These are phyloP conservation scores for Aleadryas rufinucha DNA, from an alignment of 2,113 vertebrate species.

Conservation along the genomic window DNA sequence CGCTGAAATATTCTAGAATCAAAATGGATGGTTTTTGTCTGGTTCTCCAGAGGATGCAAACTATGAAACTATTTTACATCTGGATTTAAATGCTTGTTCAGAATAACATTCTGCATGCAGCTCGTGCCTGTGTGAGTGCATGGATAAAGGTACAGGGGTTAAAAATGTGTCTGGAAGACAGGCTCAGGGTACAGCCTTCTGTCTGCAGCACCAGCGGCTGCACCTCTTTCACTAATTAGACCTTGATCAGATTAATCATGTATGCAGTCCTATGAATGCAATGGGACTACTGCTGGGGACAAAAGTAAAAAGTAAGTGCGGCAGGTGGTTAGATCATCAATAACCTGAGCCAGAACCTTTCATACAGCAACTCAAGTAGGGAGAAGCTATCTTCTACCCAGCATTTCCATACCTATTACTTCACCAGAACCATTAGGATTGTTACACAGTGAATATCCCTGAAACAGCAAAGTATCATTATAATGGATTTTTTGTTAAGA, in stretches of 20 bases:
- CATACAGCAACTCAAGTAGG: constrained; percentile 1
- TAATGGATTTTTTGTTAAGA: constrained; percentile 54
- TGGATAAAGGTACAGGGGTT: neutral
- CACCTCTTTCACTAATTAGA: constrained; percentile 34
- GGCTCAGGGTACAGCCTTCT: neutral
- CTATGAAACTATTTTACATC: neutral
- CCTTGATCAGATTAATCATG: constrained; percentile 30
- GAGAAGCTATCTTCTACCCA: constrained; percentile 9
- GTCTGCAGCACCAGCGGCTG: neutral
- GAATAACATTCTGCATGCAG: neutral
- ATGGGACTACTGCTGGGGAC: constrained; percentile 10
- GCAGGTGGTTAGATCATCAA: constrained; percentile 12
- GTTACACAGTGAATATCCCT: constrained; percentile 47
- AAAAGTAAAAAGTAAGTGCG: constrained; percentile 41
- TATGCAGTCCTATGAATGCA: constrained; percentile 14
- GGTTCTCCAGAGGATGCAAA: neutral
- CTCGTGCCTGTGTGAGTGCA: neutral
- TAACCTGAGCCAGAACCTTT: constrained; percentile 29
- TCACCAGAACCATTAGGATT: constrained; percentile 51
- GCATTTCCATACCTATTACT: constrained; percentile 51
- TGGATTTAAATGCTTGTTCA: neutral
- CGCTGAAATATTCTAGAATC: neutral
- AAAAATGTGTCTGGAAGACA: neutral
- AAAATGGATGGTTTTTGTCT: neutral
- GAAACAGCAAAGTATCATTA: constrained; percentile 50